Base-by-base conservation (phyloP, 2,888 invertebrate genomes). In the Plebejus anna region DNA sequence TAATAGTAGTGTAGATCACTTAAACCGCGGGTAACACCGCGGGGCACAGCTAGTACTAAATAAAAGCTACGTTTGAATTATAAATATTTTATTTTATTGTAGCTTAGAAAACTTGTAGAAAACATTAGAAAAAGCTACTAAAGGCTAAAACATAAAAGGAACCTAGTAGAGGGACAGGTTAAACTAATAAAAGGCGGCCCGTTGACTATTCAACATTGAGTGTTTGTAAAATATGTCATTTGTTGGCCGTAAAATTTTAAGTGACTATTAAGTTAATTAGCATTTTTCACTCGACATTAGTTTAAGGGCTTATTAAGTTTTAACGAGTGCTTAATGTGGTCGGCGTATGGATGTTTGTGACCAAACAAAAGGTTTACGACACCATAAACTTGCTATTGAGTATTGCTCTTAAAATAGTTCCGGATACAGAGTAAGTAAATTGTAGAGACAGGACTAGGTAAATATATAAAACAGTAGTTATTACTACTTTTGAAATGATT, bases 161-260 rank as follows among this genome's bases (percentile, higher is more conserved):
- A 51, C 51, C 51, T 51, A 4, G 13, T 51, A 51, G 13, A 13
- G 9, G 51, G 13, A 57, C n/a, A 57, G n/a, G 57, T 22, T n/a
- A 6, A 6, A 57, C n/a, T 28, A 9, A 22, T 9, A 22, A 61
- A 28, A 28, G 22, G 16, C 59, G 59, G 22, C 13, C 59, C 59
- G n/a, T 6, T 59, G 59, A 28, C 22, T 13, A 5, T 36, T 36
- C 66, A 66, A 66, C 38, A 22, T 57, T 47, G 16, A 76, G 28
- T 70, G 73, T 78, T 76, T 78, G 78, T 77, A 61, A 16, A 55
- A 16, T 61, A 75, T 11, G 51, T 77, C 55, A 75, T 77, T 72
- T 77, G 76, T 77, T 28, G 61, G 22, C 71, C 36, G 42, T 42
- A 38, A 42, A 38, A 2, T 22, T 38, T 70, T 38, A 22, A 71